phyloP scores from a whole-genome alignment of 2,113 vertebrate species.

The Alligator mississippiensis region DNA sequence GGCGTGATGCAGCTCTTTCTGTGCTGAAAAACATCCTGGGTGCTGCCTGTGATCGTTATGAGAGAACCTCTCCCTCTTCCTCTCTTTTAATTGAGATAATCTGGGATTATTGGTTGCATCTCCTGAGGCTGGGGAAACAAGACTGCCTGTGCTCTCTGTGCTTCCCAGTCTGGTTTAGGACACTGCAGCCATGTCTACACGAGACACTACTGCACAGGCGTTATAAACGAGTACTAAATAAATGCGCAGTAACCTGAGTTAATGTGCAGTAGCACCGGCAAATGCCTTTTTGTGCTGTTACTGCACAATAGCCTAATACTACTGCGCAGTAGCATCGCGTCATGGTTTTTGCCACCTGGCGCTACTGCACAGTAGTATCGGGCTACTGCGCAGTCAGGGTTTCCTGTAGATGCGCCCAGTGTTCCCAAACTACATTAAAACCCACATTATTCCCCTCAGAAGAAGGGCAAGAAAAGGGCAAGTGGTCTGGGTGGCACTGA shows the following conservation, averaged over 20 bases:
- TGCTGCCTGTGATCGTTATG: background rate
- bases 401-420: too few relatives aligned
- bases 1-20: background rate
- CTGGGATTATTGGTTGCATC: background rate
- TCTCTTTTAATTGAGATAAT: background rate
- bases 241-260: too few relatives aligned
- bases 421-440: background rate
- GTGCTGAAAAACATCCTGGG: background rate
- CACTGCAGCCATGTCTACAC: background rate
- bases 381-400: too few relatives aligned
- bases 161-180: background rate
- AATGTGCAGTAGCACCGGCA: too few relatives aligned
- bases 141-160: background rate
- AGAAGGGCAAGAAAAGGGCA: background rate
- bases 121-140: background rate
- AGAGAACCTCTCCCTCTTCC: background rate
- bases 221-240: too few relatives aligned
- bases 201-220: background rate
- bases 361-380: too few relatives aligned
- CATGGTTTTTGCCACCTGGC: too few relatives aligned
- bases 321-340: too few relatives aligned
- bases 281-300: too few relatives aligned
- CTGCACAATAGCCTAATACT: too few relatives aligned
- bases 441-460: rapidly evolving
- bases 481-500: background rate